Conservation (phyloP, 2,797 vertebrate species). For the Ficedula albicollis region DNA sequence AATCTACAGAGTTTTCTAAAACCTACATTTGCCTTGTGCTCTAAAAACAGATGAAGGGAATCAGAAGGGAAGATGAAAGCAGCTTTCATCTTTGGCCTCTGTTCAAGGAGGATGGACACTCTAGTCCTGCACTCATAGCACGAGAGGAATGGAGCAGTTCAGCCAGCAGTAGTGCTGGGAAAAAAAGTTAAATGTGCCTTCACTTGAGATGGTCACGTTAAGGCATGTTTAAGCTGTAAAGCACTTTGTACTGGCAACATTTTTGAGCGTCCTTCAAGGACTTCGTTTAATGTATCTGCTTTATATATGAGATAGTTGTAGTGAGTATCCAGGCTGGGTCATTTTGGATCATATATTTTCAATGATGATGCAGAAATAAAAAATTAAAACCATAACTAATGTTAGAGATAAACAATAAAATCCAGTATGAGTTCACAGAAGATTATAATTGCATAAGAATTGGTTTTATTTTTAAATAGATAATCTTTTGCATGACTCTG, state of each 20-base stretch:
- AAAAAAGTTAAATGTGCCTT: not conserved
- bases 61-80: not conserved
- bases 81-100: not conserved
- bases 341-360: not conserved
- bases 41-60: not conserved
- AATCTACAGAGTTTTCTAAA: not conserved
- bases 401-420: not conserved
- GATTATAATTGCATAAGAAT: not conserved
- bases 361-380: not conserved
- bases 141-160: not conserved
- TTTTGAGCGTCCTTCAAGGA: not conserved
- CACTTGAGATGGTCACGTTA: not conserved
- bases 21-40: not conserved
- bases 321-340: not conserved
- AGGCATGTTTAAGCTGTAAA: not conserved
- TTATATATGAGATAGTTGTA: not conserved
- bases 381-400: not conserved
- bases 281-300: not conserved
- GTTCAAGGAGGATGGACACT: not conserved
- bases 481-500: not conserved
- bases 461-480: fast-evolving
- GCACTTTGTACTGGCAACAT: not conserved
- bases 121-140: not conserved
- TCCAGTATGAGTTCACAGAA: not conserved
- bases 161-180: not conserved